Percentiles rank a stretch among this genome's conserved stretches.
Evolutionary conservation across 2,797 vertebrate genomes (phyloP).

Genomic region (Bovichtus diacanthus): DNA sequence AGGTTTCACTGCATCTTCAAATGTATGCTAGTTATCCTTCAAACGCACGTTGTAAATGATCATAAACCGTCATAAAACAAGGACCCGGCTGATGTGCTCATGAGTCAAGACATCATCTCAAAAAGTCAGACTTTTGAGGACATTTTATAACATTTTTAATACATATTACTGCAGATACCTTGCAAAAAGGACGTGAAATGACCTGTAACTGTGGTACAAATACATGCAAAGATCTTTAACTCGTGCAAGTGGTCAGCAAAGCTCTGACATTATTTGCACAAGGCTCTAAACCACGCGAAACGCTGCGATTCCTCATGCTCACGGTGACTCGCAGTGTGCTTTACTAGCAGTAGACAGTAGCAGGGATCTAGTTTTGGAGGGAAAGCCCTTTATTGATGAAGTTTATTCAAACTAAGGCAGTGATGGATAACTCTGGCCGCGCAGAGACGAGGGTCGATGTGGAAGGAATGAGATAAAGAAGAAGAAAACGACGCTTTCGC

Average conservation of each 20-base stretch:
- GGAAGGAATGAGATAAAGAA: slow-evolving; percentile 39
- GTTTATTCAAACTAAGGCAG: slow-evolving; percentile 51
- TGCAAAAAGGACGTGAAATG: too few relatives aligned
- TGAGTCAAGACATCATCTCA: too few relatives aligned
- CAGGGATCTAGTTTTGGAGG: slow-evolving; percentile 6
- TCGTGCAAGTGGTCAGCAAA: too few relatives aligned
- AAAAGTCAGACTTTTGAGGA: too few relatives aligned
- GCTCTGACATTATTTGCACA: not conserved
- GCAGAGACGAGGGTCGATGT: slow-evolving; percentile 7
- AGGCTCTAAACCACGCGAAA: not conserved
- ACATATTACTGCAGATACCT: too few relatives aligned
- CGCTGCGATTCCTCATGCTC: not conserved
- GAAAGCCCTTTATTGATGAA: slow-evolving; percentile 33
- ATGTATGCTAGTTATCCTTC: not conserved
- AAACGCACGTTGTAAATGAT: not conserved
- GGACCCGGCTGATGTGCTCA: not conserved
- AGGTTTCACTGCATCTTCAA: not conserved
- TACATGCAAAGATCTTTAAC: too few relatives aligned
- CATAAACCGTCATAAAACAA: not conserved
- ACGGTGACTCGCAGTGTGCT: not conserved
- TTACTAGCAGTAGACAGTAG: slow-evolving; percentile 4
- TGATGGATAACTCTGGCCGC: slow-evolving; percentile 45
- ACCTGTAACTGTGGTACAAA: too few relatives aligned
- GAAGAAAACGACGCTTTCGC: not conserved
- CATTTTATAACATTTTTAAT: too few relatives aligned